Evolutionary conservation across 2,113 vertebrate genomes (phyloP).

Genomic region (Ammodytes marinus): DNA sequence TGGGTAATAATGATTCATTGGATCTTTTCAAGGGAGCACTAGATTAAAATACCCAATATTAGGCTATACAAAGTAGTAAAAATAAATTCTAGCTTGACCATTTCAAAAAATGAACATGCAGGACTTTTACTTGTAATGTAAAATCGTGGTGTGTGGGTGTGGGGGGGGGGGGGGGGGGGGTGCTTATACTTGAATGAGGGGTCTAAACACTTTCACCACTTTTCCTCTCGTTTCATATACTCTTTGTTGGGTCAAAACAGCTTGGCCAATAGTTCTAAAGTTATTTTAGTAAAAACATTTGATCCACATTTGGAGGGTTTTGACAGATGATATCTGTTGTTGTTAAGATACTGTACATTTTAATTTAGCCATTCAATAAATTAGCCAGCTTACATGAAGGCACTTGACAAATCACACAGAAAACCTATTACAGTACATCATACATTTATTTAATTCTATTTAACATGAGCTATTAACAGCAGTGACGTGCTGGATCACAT

Average conservation of each 20-base stretch:
- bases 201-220: not conserved
- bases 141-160: too few species aligned
- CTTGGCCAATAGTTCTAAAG: not conserved
- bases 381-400: not conserved
- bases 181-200: not conserved
- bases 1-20: not conserved
- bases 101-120: not conserved
- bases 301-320: not conserved
- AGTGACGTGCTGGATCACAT: conserved; percentile 42
- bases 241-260: not conserved
- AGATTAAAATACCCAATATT: not conserved
- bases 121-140: not conserved
- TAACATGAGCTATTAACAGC: conserved; percentile 41
- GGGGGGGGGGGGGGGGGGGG: not conserved
- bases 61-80: not conserved
- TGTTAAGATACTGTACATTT: not conserved
- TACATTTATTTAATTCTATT: conserved; percentile 36
- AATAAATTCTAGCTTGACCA: not conserved
- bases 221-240: not conserved
- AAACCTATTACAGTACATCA: conserved; percentile 2
- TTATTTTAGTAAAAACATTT: not conserved
- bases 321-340: not conserved
- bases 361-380: not conserved
- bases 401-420: not conserved
- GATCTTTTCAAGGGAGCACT: not conserved